Evolutionary conservation across 2,797 vertebrate genomes (phyloP), one percentile per base, ranked within the genome.

Genomic region (Chromobotia macracanthus): DNA sequence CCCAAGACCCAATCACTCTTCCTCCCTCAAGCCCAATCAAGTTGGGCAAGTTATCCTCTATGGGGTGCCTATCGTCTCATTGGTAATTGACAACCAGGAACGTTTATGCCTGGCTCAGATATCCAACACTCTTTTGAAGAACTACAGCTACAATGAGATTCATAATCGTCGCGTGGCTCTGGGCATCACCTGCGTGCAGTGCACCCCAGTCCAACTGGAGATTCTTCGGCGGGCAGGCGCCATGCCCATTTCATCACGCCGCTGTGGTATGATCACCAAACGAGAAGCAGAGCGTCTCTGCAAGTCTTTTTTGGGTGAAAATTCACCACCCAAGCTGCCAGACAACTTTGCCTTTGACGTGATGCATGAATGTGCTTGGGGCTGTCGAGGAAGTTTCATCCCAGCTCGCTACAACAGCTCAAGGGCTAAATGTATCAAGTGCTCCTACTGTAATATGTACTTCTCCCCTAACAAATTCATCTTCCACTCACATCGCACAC

Each of bases 391-490:
- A 1, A 97, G 93, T 91, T 99, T 99, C 90, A 96, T 99, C 84
- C 97, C 97, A 0, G 97, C 96, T 0, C 96, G 97, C 56, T 99
- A 99, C 93, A 99, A 99, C 93, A 99, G 97, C 92, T 98, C 97
- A 0, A 91, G 97, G 12, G 97, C 97, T 86, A 99, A 99, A 88
- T 99, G 97, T 92, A 99, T 99, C 93, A 99, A 98, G 84, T 98
- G 97, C 89, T 93, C 95, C 80, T 96, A 97, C 89, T 98, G 97
- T 91, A 97, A 95, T 89, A 96, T 98, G 95, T 99, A 98, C 89
- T 98, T 98, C 90, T 98, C 97, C 1, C 97, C 97, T 50, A 99
- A 98, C 87, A 99, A 99, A 90, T 99, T 99, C 87, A 99, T 99
- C 84, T 99, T 99, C 88, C 97, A 99, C 85, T 98, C 97, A 0